Evolutionary conservation across 2,113 vertebrate genomes (phyloP).

Genomic region (Sturnira hondurensis): DNA sequence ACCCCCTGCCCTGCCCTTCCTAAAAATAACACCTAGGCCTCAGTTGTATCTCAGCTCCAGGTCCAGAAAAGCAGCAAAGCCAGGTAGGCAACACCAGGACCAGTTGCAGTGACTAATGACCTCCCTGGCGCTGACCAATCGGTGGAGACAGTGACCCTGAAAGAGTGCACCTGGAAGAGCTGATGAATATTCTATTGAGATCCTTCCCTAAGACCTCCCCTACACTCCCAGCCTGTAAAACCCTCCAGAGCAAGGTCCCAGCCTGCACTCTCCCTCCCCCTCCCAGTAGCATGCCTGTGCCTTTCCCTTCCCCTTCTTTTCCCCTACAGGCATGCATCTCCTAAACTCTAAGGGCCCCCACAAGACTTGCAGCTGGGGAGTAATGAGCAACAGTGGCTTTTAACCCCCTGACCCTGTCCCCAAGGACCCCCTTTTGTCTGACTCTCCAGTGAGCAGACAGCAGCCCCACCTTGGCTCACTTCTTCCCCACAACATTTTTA

Average conservation of each 20-base stretch:
- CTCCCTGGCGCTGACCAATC: not conserved
- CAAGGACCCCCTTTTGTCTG: not conserved
- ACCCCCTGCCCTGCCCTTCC: not conserved
- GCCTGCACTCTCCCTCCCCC: not conserved
- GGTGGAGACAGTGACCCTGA: not conserved
- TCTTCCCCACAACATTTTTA: not conserved
- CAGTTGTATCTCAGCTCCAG: not conserved
- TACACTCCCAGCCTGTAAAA: not conserved
- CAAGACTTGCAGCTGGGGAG: not conserved
- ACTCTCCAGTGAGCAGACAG: not conserved
- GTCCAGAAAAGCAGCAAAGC: not conserved
- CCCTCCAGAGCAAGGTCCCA: not conserved
- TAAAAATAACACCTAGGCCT: not conserved
- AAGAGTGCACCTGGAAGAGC: not conserved
- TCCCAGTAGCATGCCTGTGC: not conserved
- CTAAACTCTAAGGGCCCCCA: not conserved
- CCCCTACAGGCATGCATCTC: not conserved
- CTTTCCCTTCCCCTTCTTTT: not conserved
- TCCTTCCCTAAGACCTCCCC: not conserved
- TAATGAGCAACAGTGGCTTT: not conserved
- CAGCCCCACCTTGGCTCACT: not conserved
- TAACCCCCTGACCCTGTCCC: not conserved
- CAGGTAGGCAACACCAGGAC: not conserved
- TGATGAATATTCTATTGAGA: not conserved
- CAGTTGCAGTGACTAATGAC: not conserved